Percentiles rank a stretch among this genome's conserved stretches.
Conservation (phyloP, 2,888 invertebrate species). For the Nemotelus nigrinus region DNA sequence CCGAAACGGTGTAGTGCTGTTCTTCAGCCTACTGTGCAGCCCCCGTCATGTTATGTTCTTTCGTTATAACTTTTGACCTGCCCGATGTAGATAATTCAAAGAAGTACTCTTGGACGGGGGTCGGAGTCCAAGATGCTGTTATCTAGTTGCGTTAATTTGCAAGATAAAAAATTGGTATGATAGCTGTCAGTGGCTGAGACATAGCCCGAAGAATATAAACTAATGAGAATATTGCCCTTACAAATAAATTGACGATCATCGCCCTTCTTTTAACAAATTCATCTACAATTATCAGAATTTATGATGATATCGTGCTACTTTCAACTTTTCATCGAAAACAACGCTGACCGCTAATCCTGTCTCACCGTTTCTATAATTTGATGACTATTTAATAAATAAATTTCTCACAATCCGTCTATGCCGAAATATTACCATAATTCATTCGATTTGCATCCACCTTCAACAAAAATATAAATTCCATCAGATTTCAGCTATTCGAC, state of each 20-base stretch:
- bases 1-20: neutral
- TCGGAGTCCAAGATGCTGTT: no score
- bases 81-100: slow-evolving; percentile 38
- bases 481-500: neutral
- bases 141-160: no score
- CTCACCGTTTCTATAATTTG: no score
- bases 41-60: slow-evolving; percentile 22
- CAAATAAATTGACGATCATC: no score
- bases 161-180: no score
- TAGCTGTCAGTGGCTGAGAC: no score
- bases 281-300: neutral
- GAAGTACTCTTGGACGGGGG: slow-evolving; percentile 1
- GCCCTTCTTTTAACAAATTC: no score
- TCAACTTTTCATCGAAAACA: neutral
- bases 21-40: neutral
- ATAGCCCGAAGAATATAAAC: no score
- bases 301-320: slow-evolving; percentile 2
- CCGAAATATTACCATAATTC: slow-evolving; percentile 37
- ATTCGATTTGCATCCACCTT: slow-evolving; percentile 35
- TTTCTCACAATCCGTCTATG: slow-evolving; percentile 6
- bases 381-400: neutral
- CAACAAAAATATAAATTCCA: slow-evolving; percentile 27
- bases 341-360: neutral
- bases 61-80: slow-evolving; percentile 40
- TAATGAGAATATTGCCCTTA: no score